A percentile compares a stretch with the other conserved stretches of the same genome.
Evolutionary conservation across 2,797 vertebrate species (phyloP).

Genomic region (Rousettus madagascariensis): DNA sequence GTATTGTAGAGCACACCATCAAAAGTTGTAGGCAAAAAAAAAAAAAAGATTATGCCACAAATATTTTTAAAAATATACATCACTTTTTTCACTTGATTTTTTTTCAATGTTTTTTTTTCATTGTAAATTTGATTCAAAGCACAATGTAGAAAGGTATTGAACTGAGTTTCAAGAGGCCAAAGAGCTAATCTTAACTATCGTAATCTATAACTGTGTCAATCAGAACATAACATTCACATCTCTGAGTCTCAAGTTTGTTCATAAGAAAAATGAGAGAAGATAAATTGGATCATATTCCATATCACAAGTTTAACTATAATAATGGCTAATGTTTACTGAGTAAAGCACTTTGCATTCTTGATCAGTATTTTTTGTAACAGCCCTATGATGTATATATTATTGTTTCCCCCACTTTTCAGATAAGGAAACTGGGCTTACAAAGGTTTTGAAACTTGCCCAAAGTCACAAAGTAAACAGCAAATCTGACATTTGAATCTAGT

Average conservation of each 20-base stretch:
- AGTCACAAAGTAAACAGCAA: background rate
- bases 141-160: background rate
- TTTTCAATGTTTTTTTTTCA: background rate
- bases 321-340: background rate
- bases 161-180: background rate
- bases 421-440: background rate
- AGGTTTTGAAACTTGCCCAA: slow-evolving; percentile 17
- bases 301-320: background rate
- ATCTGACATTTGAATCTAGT: background rate
- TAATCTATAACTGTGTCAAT: background rate
- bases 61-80: background rate
- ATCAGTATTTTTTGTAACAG: background rate
- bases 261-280: background rate
- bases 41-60: background rate
- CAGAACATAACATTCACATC: background rate
- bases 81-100: background rate
- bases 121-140: background rate
- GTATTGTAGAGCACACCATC: background rate
- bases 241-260: background rate
- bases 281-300: background rate
- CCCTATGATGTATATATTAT: background rate
- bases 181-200: background rate
- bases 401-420: background rate
- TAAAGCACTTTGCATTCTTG: background rate
- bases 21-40: background rate